These are phyloP conservation scores for Bombus confusus DNA, from an alignment of 1,140 invertebrate species.

Conservation along the genomic window DNA sequence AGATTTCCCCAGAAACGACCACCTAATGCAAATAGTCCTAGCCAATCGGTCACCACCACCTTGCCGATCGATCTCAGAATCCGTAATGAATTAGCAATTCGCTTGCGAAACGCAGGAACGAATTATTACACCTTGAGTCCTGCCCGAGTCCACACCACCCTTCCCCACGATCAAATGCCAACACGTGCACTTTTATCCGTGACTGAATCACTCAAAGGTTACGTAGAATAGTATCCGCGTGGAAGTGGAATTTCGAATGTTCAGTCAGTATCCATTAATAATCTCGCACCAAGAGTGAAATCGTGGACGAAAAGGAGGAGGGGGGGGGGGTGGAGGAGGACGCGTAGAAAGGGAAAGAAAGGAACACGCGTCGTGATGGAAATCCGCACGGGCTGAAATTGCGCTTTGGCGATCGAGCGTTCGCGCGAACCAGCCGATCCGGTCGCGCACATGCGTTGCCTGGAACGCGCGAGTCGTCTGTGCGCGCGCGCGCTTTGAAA, in stretches of 20 bases:
- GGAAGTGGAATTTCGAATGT: constrained; percentile 20
- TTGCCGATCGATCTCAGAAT: neutral
- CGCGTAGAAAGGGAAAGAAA: neutral
- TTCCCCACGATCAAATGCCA: constrained; percentile 7
- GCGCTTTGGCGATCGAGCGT: neutral
- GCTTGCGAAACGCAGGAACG: neutral
- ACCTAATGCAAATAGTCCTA: no score
- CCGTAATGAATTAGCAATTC: neutral
- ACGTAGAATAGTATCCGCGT: neutral
- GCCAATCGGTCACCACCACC: no score
- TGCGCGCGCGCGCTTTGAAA: constrained; percentile 18
- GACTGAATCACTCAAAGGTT: constrained; percentile 4
- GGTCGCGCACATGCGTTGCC: constrained; percentile 30
- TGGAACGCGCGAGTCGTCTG: neutral
- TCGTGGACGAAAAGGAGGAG: neutral
- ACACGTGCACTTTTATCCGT: neutral
- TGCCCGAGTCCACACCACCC: no score
- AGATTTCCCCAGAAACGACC: neutral
- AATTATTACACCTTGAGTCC: neutral
- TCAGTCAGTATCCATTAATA: neutral
- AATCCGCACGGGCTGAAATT: neutral
- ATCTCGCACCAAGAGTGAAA: neutral
- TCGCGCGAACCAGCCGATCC: constrained; percentile 39
- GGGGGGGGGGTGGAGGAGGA: neutral
- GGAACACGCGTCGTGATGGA: neutral